Percentiles rank a stretch among this genome's conserved stretches.
phyloP scores from a whole-genome alignment of 2,888 invertebrate species.

The Brachycybe producta region DNA sequence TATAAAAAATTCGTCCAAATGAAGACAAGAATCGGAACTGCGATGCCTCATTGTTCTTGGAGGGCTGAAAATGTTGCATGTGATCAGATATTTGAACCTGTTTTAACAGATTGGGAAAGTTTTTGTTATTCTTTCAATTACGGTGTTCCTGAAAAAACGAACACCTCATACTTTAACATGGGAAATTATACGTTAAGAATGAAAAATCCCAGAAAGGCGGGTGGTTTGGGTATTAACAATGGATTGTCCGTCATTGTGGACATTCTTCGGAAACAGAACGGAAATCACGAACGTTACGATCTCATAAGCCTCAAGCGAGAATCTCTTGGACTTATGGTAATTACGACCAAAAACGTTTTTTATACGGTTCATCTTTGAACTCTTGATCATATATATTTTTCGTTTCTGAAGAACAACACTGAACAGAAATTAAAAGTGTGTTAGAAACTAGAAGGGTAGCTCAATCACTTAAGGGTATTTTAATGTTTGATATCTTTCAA shows the following conservation, averaged over 20 bases:
- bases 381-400: too few species aligned
- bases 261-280: constrained; percentile 10
- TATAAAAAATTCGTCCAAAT: too few species aligned
- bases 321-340: constrained; percentile 13
- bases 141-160: constrained; percentile 2
- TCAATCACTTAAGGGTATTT: too few species aligned
- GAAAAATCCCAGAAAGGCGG: background rate
- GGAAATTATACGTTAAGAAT: background rate
- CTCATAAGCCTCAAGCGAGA: constrained; percentile 5
- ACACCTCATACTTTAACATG: background rate
- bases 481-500: too few species aligned
- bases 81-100: background rate
- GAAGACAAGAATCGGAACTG: too few species aligned
- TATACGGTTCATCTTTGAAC: too few species aligned
- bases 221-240: constrained; percentile 9
- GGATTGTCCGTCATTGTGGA: constrained; percentile 9
- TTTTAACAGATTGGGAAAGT: constrained; percentile 13
- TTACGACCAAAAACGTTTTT: too few species aligned
- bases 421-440: too few species aligned
- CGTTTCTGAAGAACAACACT: too few species aligned
- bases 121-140: constrained; percentile 15
- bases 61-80: background rate
- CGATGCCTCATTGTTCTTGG: constrained; percentile 9
- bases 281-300: background rate
- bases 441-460: too few species aligned